These are phyloP conservation scores for Urocyon cinereoargenteus DNA, from an alignment of 2,797 vertebrate species.

Conservation along the genomic window DNA sequence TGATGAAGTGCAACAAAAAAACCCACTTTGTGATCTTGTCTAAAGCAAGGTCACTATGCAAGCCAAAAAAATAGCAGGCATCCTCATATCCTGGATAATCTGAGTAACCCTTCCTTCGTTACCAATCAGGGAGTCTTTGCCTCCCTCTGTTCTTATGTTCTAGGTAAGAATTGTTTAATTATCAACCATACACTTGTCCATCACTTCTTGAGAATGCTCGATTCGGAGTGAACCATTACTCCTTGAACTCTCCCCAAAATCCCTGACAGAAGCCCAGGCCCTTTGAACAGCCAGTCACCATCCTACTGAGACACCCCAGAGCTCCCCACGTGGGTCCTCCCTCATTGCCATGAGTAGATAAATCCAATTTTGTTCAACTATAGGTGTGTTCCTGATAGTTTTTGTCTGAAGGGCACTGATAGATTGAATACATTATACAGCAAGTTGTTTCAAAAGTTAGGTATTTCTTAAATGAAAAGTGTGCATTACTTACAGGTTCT, in stretches of 20 bases:
- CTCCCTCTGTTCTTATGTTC: neutral
- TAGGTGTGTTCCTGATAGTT: neutral
- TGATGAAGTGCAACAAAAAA: neutral
- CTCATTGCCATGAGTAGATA: neutral
- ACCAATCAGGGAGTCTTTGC: neutral
- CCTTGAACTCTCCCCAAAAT: neutral
- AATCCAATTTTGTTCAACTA: neutral
- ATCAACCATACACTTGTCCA: neutral
- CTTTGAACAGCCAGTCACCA: neutral
- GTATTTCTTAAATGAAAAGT: slow-evolving; percentile 19
- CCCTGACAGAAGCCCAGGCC: neutral
- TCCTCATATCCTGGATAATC: neutral
- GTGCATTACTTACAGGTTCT: slow-evolving; percentile 72
- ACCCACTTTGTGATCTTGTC: neutral
- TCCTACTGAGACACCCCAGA: neutral
- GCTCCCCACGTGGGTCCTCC: neutral
- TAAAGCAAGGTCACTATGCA: neutral
- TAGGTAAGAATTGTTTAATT: neutral
- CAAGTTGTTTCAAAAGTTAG: slow-evolving; percentile 9
- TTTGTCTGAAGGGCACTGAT: neutral
- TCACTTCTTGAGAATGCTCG: neutral
- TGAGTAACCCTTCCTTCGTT: neutral
- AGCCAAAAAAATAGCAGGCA: neutral
- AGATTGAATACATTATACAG: neutral
- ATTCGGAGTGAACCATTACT: neutral